phyloP scores from a whole-genome alignment of 2,888 invertebrate genomes.

The Chloroclystis v-ata region DNA sequence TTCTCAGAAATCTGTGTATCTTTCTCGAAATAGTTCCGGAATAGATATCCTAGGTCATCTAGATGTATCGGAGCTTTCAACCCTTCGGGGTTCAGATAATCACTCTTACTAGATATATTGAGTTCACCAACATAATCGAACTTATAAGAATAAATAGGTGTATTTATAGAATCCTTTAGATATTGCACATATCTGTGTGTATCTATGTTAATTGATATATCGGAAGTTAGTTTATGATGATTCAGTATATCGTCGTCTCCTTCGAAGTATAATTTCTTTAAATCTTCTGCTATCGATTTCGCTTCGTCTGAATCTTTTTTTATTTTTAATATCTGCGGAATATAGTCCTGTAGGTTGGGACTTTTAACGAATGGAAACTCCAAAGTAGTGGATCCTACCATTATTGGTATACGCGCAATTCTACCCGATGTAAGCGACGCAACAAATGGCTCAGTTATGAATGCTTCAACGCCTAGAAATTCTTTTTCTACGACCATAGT shows the following conservation, averaged over 20 bases:
- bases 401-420: conserved; percentile 54
- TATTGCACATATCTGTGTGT: conserved; percentile 59
- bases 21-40: conserved; percentile 53
- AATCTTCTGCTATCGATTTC: conserved; percentile 45
- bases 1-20: conserved; percentile 51
- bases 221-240: conserved; percentile 55
- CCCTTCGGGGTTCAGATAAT: conserved; percentile 28
- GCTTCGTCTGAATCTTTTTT: conserved; percentile 50
- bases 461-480: conserved; percentile 57
- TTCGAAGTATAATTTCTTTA: conserved; percentile 57
- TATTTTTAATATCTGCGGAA: conserved; percentile 54
- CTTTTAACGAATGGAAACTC: conserved; percentile 46
- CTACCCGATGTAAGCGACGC: conserved; percentile 60
- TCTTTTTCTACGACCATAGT: conserved; percentile 59
- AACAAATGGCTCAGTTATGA: conserved; percentile 54
- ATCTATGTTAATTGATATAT: conserved; percentile 48
- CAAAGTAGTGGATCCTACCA: conserved; percentile 56
- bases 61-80: conserved; percentile 51
- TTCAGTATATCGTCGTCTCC: conserved; percentile 57
- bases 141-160: conserved; percentile 61
- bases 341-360: conserved; percentile 49
- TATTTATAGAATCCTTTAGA: conserved; percentile 52
- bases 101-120: conserved; percentile 43
- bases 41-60: conserved; percentile 65
- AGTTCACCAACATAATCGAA: conserved; percentile 65